Percentiles rank a stretch among this genome's conserved stretches.
Conservation (phyloP, 2,797 vertebrate species). For the Spondyliosoma cantharus region DNA sequence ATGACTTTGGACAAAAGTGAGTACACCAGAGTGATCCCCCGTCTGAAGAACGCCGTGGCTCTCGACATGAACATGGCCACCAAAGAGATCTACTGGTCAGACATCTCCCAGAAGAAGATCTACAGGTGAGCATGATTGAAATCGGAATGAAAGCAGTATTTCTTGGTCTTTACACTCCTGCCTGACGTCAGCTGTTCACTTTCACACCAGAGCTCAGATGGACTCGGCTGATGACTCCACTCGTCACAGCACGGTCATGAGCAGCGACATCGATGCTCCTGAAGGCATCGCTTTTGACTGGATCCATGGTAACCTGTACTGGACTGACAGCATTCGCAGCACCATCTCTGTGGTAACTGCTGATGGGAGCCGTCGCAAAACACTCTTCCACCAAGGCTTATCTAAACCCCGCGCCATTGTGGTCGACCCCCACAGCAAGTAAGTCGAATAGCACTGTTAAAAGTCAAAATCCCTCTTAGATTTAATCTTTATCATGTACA, state of each 20-base stretch:
- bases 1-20: conserved; percentile 91
- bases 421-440: conserved; percentile 91
- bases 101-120: conserved; percentile 90
- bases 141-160: rapidly evolving
- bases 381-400: conserved; percentile 82
- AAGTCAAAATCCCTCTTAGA: background rate
- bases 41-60: conserved; percentile 89
- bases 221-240: conserved; percentile 79
- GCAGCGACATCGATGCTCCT: conserved; percentile 80
- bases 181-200: conserved; percentile 18
- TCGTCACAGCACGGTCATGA: conserved; percentile 81
- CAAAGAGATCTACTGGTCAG: conserved; percentile 92
- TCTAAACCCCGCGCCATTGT: conserved; percentile 89
- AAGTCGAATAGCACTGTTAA: conserved; percentile 28
- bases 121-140: conserved; percentile 84
- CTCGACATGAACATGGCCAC: conserved; percentile 88
- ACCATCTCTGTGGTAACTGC: conserved; percentile 87
- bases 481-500: background rate
- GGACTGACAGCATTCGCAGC: conserved; percentile 89
- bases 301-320: conserved; percentile 92
- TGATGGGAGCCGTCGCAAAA: conserved; percentile 86
- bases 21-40: conserved; percentile 88
- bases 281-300: conserved; percentile 93
- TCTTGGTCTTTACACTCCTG: background rate
- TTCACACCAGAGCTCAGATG: conserved; percentile 82